Evolutionary conservation across 2,797 vertebrate genomes (phyloP), one percentile per base, ranked within the genome.

Genomic region (Florisuga fusca): DNA sequence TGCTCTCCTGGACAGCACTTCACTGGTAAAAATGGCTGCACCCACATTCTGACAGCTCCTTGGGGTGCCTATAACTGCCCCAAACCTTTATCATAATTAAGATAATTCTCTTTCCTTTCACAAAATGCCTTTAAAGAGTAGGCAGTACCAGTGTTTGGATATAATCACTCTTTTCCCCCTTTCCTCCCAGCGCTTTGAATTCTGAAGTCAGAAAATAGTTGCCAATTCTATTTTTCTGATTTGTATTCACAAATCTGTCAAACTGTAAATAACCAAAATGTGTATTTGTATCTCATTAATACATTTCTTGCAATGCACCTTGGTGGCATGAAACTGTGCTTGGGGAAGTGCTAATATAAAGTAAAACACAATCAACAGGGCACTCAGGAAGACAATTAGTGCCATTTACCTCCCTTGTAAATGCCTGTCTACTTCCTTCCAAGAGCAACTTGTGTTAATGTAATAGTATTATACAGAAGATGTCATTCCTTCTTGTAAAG

Each of bases 161-260:
- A 7, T 1, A 0, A 26, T 51, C 3, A 17, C 12, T 8, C 9
- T 53, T 38, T 53, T 34, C 63, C 21, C 2, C 13, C 21, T 31
- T 78, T 34, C 6, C 10, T 72, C 4, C 6, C 6, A 17, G 18
- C 25, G 12, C 19, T 61, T 61, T 57, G 14, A 79, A 67, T 55
- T 73, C 8, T 34, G 53, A 55, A 61, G 9, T 45, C 33, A 74
- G 25, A 67, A 94, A 71, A 20, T 8, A 50, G 13, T 43, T 80
- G 15, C 8, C 31, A 58, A 34, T 13, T n/a, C 12, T 50, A 12
- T 62, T 77, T 67, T 93, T 51, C 26, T 66, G 29, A 34, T 74
- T 83, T 83, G 2, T 68, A 29, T 77, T 53, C 25, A 16, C 20
- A 29, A n/a, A 41, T 58, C 38, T 72, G 13, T 26, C 17, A 38